Conservation (phyloP, 2,888 invertebrate species). For the Micoletzkya japonica region DNA sequence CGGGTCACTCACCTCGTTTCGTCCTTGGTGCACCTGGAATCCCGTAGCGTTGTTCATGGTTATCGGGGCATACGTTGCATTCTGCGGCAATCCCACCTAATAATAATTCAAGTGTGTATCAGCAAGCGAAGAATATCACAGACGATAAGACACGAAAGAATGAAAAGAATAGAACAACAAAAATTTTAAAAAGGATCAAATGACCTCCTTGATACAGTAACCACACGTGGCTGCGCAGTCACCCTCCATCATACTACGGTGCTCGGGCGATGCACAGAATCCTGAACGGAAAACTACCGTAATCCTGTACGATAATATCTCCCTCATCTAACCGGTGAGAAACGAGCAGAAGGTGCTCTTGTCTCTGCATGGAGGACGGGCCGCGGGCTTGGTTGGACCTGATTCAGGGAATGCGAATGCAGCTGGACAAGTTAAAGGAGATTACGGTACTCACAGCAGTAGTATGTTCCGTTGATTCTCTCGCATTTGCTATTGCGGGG, state of each 20-base stretch:
- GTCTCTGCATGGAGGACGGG: slow-evolving; percentile 3
- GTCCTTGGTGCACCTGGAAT: too few species aligned
- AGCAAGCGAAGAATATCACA: too few species aligned
- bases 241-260: slow-evolving; percentile 33
- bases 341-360: slow-evolving; percentile 24
- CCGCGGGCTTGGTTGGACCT: slow-evolving; percentile 1
- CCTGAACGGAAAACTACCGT: not conserved
- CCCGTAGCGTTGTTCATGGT: too few species aligned
- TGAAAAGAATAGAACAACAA: too few species aligned
- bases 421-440: too few species aligned
- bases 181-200: too few species aligned
- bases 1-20: too few species aligned
- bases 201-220: slow-evolving; percentile 34
- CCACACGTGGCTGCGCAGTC: slow-evolving; percentile 39
- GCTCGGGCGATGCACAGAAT: slow-evolving; percentile 18
- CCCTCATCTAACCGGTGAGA: not conserved
- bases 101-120: too few species aligned
- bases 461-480: slow-evolving; percentile 21
- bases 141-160: too few species aligned
- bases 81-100: too few species aligned
- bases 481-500: slow-evolving; percentile 26
- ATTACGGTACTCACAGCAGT: slow-evolving; percentile 22
- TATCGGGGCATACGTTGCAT: too few species aligned
- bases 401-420: too few species aligned
- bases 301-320: not conserved